Conservation (phyloP, 1,140 invertebrate species). For the Heliconius eleuchia region DNA sequence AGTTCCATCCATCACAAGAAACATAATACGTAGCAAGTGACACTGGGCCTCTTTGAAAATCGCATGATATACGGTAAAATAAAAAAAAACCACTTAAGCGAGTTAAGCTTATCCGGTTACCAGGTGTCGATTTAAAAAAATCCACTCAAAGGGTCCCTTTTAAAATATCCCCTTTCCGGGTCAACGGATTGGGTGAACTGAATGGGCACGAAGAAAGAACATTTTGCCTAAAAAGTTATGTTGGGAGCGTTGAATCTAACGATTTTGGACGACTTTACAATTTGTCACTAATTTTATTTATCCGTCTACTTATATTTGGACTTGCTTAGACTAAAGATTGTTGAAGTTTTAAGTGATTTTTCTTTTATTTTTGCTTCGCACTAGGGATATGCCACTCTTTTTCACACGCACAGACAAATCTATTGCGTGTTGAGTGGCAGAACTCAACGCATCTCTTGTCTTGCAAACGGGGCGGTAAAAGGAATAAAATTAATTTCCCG, state of each 20-base stretch:
- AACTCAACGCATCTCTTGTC: no score
- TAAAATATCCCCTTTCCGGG: constrained; percentile 8
- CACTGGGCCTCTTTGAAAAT: background rate
- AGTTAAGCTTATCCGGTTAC: background rate
- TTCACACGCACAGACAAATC: no score
- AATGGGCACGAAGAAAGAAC: constrained; percentile 1
- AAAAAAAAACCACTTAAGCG: background rate
- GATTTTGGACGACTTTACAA: background rate
- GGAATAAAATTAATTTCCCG: no score
- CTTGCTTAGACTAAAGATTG: no score
- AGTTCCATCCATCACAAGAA: no score
- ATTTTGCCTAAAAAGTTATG: background rate
- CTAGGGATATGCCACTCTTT: no score
- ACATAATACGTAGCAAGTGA: no score
- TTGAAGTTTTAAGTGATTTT: no score
- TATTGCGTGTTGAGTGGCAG: no score
- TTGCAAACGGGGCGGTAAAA: no score
- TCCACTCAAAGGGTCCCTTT: background rate
- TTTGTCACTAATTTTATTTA: background rate
- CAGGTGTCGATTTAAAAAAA: constrained; percentile 3
- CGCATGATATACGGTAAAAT: background rate
- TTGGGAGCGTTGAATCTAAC: background rate
- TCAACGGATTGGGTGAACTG: background rate
- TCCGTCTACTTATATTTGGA: no score
- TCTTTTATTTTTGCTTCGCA: no score